phyloP scores from a whole-genome alignment of 2,888 invertebrate species.

The Nebria brevicollis region DNA sequence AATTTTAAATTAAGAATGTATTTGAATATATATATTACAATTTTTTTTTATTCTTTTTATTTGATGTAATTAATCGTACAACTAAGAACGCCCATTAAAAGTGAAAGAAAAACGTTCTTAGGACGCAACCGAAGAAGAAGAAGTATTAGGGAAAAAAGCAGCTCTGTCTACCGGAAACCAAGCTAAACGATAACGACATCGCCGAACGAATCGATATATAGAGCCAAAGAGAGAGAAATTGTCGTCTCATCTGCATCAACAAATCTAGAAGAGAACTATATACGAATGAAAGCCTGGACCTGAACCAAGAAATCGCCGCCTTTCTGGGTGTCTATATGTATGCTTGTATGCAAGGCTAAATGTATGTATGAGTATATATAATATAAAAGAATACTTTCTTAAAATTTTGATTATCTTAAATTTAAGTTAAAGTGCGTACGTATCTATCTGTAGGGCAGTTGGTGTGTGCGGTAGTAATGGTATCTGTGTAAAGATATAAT shows the following conservation, averaged over 20 bases:
- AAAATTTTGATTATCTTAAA: too few relatives aligned
- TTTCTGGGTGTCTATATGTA: not conserved
- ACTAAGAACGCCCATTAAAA: not conserved
- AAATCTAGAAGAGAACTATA: not conserved
- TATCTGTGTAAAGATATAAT: too few relatives aligned
- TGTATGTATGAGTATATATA: not conserved
- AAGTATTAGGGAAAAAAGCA: not conserved
- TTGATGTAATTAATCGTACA: not conserved
- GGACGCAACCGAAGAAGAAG: not conserved
- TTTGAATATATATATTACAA: not conserved
- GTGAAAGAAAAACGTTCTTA: not conserved
- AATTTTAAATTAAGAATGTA: not conserved
- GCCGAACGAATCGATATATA: constrained; percentile 1
- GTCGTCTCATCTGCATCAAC: constrained; percentile 1
- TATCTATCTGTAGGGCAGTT: too few relatives aligned
- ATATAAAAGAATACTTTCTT: too few relatives aligned
- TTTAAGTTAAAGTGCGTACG: too few relatives aligned
- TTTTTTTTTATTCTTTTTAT: not conserved
- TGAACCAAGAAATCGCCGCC: not conserved
- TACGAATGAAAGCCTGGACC: not conserved
- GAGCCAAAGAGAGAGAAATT: not conserved
- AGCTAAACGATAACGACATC: constrained; percentile 1
- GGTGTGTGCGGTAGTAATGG: too few relatives aligned
- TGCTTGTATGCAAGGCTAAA: not conserved
- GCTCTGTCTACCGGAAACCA: constrained; percentile 1